A percentile compares a stretch with the other conserved stretches of the same genome.
These are phyloP conservation scores for Piprites chloris DNA, from an alignment of 2,113 vertebrate genomes.

Conservation along the genomic window DNA sequence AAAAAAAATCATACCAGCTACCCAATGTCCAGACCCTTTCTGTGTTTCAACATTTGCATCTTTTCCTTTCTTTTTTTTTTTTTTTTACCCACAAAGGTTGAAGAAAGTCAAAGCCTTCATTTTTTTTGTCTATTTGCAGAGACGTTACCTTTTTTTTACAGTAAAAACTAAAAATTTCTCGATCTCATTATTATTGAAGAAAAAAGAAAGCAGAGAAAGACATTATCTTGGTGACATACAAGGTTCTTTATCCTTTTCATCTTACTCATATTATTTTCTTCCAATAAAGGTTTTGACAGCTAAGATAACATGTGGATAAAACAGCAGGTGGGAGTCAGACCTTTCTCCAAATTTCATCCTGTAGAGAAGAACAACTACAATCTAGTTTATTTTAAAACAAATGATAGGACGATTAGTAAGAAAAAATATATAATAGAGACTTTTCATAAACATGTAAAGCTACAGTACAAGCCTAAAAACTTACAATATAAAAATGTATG, in stretches of 20 bases:
- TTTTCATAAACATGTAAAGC: not conserved
- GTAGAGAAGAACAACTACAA: conserved; percentile 15
- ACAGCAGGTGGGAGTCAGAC: conserved; percentile 41
- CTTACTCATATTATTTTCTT: not conserved
- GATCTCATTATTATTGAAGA: not conserved
- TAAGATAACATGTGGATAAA: conserved; percentile 40
- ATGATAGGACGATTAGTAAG: not conserved
- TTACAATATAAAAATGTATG: not conserved
- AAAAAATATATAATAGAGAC: not conserved
- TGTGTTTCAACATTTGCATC: not conserved
- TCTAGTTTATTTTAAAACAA: conserved; percentile 26
- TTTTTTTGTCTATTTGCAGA: not conserved
- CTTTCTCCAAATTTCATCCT: conserved; percentile 1
- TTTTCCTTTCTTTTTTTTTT: no score
- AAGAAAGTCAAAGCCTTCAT: not conserved
- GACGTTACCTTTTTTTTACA: not conserved
- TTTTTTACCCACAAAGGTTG: not conserved
- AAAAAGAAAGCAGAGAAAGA: not conserved
- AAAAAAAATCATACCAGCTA: not conserved
- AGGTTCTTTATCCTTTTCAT: not conserved
- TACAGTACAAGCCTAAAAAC: not conserved
- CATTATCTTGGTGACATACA: not conserved
- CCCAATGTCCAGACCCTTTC: not conserved
- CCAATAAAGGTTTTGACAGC: conserved; percentile 38
- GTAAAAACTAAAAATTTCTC: not conserved